Percentiles rank a stretch among this genome's conserved stretches.
These are phyloP conservation scores for Tuberolachnus salignus DNA, from an alignment of 2,888 invertebrate genomes.

Conservation along the genomic window DNA sequence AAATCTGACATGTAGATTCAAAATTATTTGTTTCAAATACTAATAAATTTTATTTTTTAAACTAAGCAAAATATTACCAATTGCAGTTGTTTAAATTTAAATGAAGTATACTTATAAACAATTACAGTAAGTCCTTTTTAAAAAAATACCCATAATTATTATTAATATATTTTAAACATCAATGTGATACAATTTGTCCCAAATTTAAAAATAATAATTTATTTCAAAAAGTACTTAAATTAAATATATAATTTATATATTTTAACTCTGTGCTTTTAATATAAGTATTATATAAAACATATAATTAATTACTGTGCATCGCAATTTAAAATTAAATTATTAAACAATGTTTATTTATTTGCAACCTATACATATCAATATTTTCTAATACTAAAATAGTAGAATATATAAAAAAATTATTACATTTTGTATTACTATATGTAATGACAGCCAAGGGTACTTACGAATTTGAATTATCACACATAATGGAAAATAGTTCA, in stretches of 20 bases:
- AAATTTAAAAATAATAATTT: neutral
- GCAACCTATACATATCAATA: slow-evolving; percentile 55
- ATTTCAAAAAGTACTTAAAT: slow-evolving; percentile 15
- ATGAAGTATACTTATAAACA: slow-evolving; percentile 11
- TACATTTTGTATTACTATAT: slow-evolving; percentile 6
- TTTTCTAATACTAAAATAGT: slow-evolving; percentile 29
- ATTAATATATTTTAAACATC: neutral
- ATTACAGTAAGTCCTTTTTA: neutral
- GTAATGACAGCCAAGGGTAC: slow-evolving; percentile 34
- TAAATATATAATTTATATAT: slow-evolving; percentile 17
- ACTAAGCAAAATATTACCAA: neutral
- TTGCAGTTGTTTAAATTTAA: neutral
- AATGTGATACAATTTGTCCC: neutral
- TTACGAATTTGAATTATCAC: slow-evolving; percentile 38
- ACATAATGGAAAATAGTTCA: neutral
- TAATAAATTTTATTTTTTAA: slow-evolving; percentile 4
- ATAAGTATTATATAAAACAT: neutral
- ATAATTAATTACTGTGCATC: slow-evolving; percentile 7
- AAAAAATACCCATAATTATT: neutral
- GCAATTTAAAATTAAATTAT: slow-evolving; percentile 18
- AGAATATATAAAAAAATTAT: neutral
- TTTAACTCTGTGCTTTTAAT: neutral
- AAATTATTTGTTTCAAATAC: slow-evolving; percentile 1
- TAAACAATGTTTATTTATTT: slow-evolving; percentile 16
- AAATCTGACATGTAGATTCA: slow-evolving; percentile 11